Evolutionary conservation across 2,888 invertebrate species (phyloP).

Genomic region (Tetanocera ferruginea): DNA sequence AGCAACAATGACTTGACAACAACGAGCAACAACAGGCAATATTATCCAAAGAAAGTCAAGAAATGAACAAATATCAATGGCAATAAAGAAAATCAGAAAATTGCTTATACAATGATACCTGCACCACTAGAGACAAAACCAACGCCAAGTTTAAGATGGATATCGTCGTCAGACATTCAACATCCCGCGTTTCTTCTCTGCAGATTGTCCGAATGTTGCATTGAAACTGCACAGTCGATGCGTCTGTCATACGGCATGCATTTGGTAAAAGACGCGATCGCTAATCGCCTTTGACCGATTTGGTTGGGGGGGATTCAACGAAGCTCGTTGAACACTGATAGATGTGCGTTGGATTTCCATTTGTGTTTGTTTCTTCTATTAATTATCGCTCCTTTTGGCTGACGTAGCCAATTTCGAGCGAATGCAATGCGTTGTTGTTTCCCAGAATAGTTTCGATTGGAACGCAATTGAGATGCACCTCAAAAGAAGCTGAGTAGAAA

Average conservation of each 20-base stretch:
- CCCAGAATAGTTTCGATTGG: constrained; percentile 8
- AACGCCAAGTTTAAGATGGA: neutral
- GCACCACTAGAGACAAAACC: neutral
- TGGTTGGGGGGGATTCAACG: constrained; percentile 21
- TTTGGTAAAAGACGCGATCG: constrained; percentile 9
- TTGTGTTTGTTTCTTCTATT: constrained; percentile 19
- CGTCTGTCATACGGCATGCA: neutral
- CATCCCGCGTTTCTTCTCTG: neutral
- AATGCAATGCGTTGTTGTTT: neutral
- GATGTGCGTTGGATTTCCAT: constrained; percentile 24
- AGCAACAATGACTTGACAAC: constrained; percentile 36
- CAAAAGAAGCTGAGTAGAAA: neutral
- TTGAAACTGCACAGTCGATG: neutral
- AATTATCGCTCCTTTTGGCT: constrained; percentile 28
- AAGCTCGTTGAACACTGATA: constrained; percentile 19
- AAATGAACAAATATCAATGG: neutral
- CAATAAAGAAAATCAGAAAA: constrained; percentile 1
- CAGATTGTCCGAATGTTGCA: neutral
- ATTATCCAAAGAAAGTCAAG: constrained; percentile 21
- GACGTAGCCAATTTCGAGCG: neutral
- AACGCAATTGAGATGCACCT: constrained; percentile 1
- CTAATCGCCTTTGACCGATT: constrained; percentile 19
- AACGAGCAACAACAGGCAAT: constrained; percentile 22
- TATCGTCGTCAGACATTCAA: neutral
- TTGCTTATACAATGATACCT: neutral